These are phyloP conservation scores for Dipodomys spectabilis DNA, from an alignment of 2,113 vertebrate genomes.

Conservation along the genomic window DNA sequence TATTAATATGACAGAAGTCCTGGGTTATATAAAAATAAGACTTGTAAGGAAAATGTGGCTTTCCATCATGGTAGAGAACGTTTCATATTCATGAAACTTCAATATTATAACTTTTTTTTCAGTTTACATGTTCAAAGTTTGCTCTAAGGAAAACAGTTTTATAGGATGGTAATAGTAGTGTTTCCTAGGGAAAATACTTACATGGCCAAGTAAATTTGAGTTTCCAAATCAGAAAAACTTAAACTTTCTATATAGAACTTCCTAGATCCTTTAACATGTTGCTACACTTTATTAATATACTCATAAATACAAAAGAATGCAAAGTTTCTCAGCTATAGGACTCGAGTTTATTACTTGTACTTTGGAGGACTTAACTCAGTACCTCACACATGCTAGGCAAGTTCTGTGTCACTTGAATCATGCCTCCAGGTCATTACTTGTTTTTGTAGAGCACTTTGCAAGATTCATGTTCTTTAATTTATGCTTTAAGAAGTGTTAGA, in stretches of 20 bases:
- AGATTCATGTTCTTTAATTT: constrained; percentile 9
- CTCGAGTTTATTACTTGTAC: no score
- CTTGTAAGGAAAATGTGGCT: neutral
- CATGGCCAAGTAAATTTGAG: constrained; percentile 22
- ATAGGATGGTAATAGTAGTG: constrained; percentile 6
- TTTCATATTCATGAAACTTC: constrained; percentile 10
- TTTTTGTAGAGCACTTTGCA: constrained; percentile 1
- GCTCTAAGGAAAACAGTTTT: constrained; percentile 24
- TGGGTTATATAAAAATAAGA: neutral
- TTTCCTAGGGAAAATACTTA: constrained; percentile 55
- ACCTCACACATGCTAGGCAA: no score
- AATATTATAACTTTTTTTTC: constrained; percentile 22
- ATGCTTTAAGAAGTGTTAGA: constrained; percentile 41
- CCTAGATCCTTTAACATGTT: constrained; percentile 37
- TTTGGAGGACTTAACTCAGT: no score
- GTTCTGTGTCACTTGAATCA: no score
- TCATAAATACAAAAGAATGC: neutral
- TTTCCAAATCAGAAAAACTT: constrained; percentile 43
- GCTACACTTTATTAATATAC: neutral
- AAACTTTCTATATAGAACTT: constrained; percentile 41
- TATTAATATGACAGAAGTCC: neutral
- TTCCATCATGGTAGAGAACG: neutral
- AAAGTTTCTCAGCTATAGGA: neutral
- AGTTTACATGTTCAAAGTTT: constrained; percentile 42
- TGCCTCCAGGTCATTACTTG: neutral